Percentiles rank a stretch among this genome's conserved stretches.
These are phyloP conservation scores for Camptogramma bilineatum DNA, from an alignment of 2,888 invertebrate species.

Conservation along the genomic window DNA sequence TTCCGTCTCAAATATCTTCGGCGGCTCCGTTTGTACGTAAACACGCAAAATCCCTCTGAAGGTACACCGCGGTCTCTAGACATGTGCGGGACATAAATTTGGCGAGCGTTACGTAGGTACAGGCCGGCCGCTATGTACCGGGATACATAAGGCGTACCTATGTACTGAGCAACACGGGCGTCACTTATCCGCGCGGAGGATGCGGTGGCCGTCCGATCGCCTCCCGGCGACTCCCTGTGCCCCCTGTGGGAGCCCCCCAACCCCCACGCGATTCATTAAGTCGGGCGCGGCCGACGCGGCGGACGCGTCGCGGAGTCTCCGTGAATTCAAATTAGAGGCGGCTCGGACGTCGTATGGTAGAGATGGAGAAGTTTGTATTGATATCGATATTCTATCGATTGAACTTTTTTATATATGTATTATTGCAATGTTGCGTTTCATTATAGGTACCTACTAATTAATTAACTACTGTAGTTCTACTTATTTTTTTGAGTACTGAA, in stretches of 20 bases:
- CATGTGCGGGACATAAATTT: constrained; percentile 86
- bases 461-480: no score
- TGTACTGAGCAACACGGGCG: constrained; percentile 81
- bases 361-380: constrained; percentile 51
- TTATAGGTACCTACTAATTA: no score
- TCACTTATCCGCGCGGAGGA: constrained; percentile 85
- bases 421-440: no score
- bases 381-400: constrained; percentile 43
- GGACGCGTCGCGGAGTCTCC: constrained; percentile 85
- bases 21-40: constrained; percentile 73
- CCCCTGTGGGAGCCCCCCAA: constrained; percentile 59
- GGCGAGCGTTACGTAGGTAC: constrained; percentile 83
- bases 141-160: constrained; percentile 80
- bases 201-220: constrained; percentile 83
- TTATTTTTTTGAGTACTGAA: no score
- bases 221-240: constrained; percentile 61
- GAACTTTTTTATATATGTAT: no score
- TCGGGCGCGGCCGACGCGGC: constrained; percentile 85
- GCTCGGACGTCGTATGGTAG: constrained; percentile 82
- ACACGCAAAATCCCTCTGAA: constrained; percentile 85
- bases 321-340: constrained; percentile 85
- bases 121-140: constrained; percentile 79
- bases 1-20: constrained; percentile 81
- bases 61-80: constrained; percentile 84
- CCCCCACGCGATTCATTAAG: constrained; percentile 83